These are phyloP conservation scores for Euschistus heros DNA, from an alignment of 1,140 invertebrate genomes.

Conservation along the genomic window DNA sequence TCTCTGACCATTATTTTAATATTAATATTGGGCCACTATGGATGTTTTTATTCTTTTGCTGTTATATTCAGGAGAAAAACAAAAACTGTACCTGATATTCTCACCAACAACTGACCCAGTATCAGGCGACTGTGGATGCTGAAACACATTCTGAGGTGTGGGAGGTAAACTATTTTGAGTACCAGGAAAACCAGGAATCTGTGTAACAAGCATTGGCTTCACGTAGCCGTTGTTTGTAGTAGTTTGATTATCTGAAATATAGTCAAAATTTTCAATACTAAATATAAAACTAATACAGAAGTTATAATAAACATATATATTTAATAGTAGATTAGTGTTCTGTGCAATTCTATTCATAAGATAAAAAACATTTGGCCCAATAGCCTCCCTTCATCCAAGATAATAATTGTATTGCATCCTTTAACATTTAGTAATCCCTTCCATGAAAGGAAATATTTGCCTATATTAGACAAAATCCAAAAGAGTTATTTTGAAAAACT, in stretches of 20 bases:
- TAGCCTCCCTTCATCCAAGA: no score
- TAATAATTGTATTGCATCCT: no score
- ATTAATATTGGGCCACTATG: no score
- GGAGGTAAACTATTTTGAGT: slow-evolving; percentile 36
- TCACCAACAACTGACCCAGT: slow-evolving; percentile 29
- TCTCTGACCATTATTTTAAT: no score
- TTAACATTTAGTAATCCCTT: no score
- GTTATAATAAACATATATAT: background rate
- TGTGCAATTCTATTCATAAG: background rate
- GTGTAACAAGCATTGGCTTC: slow-evolving; percentile 70
- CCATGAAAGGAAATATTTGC: no score
- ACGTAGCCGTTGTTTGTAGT: slow-evolving; percentile 74
- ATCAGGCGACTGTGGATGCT: slow-evolving; percentile 42
- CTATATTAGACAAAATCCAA: no score
- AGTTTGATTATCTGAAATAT: slow-evolving; percentile 49
- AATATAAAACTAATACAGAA: background rate
- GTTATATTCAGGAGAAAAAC: background rate
- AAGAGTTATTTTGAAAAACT: no score
- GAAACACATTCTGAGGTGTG: slow-evolving; percentile 37
- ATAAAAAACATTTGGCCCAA: no score
- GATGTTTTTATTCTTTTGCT: background rate
- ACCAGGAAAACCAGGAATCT: slow-evolving; percentile 60
- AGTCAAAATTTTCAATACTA: background rate
- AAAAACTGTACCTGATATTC: slow-evolving; percentile 31
- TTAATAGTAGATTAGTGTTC: no score